These are phyloP conservation scores for Numenius phaeopus DNA, from an alignment of 2,797 vertebrate genomes.

Conservation along the genomic window DNA sequence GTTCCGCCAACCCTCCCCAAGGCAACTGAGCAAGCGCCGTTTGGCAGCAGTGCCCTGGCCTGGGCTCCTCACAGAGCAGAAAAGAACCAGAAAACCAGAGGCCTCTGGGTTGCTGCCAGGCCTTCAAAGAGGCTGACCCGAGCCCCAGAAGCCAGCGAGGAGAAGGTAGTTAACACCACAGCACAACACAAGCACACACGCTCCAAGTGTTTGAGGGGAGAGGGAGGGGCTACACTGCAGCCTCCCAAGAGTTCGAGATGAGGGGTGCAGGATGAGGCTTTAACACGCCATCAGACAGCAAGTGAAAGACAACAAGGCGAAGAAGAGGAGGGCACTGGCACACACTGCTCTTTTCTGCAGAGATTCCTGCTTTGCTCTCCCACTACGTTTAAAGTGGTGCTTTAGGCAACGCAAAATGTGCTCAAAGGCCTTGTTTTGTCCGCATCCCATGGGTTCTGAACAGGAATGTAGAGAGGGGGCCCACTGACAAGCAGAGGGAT, in stretches of 20 bases:
- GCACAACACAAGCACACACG: background rate
- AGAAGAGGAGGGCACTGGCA: background rate
- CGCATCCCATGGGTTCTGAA: fast-evolving
- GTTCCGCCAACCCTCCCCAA: background rate
- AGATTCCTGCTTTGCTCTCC: background rate
- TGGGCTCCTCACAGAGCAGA: background rate
- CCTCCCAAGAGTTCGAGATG: background rate
- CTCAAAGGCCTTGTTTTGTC: background rate
- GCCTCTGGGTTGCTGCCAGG: background rate
- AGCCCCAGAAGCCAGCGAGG: fast-evolving
- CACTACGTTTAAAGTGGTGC: fast-evolving
- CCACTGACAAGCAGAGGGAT: background rate
- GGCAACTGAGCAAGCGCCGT: background rate
- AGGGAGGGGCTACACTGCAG: background rate
- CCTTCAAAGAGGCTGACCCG: background rate
- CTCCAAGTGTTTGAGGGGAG: fast-evolving
- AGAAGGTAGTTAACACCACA: fast-evolving
- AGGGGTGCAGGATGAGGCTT: background rate
- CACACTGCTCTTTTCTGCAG: background rate
- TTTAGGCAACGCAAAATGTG: fast-evolving
- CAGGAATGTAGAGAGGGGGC: fast-evolving
- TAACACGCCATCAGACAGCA: background rate
- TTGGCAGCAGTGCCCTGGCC: background rate
- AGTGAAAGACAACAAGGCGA: fast-evolving
- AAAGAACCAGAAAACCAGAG: background rate